phyloP scores from a whole-genome alignment of 2,797 vertebrate genomes.

The Micropoecilia bifurca region DNA sequence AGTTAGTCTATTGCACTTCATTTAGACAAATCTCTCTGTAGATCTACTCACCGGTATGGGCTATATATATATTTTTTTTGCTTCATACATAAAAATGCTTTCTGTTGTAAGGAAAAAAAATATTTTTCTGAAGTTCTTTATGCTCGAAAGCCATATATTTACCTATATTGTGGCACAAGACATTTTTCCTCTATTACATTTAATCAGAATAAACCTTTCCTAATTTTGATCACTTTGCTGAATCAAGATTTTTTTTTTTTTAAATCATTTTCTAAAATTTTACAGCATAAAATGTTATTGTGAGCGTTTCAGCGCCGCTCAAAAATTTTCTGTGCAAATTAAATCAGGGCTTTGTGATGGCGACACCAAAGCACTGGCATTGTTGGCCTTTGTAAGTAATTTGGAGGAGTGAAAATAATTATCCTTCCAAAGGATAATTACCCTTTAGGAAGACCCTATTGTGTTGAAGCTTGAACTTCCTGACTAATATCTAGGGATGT shows the following conservation, averaged over 20 bases:
- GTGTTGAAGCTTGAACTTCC: background rate
- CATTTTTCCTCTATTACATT: background rate
- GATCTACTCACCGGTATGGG: background rate
- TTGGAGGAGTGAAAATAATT: background rate
- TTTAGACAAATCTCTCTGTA: constrained; percentile 28
- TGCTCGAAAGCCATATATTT: background rate
- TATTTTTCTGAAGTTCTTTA: background rate
- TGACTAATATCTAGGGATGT: background rate
- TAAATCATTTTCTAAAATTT: background rate
- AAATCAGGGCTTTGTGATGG: background rate
- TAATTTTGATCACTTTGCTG: background rate
- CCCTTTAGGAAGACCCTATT: background rate
- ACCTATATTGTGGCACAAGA: background rate
- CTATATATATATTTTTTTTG: background rate
- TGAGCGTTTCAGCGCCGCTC: background rate
- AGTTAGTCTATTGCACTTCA: constrained; percentile 19
- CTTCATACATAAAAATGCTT: background rate
- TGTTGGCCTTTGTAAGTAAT: background rate
- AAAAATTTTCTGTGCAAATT: background rate
- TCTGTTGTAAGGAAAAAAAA: background rate
- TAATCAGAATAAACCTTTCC: background rate
- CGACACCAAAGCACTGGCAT: background rate
- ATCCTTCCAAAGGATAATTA: background rate
- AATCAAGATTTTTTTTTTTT: background rate
- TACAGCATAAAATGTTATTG: too few species aligned